Base-by-base conservation (phyloP, 2,113 vertebrate genomes). In the Hemibagrus wyckioides region DNA sequence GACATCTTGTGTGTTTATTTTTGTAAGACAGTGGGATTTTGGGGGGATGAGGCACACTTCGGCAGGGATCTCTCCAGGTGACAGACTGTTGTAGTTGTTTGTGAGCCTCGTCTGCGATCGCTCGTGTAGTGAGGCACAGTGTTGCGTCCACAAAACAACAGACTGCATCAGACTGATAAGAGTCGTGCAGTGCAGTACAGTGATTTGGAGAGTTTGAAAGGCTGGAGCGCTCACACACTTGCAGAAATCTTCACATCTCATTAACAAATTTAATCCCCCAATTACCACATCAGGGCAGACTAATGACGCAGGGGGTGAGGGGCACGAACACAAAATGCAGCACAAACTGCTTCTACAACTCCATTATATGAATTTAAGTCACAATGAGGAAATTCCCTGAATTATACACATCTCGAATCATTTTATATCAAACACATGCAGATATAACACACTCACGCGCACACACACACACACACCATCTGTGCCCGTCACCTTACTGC, bases 181-280 rank as follows among this genome's bases (percentile, higher is more conserved):
- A 41, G 36, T 10, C 4, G 48, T 33, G 48, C 10, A n/a, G 15
- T 21, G 73, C 13, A 25, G 67, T 52, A 9, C 44, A 52, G 44
- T 6, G 48, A 80, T 23, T 36, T 67, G 13, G 19, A 57, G 19
- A 56, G 5, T 28, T 13, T 80, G 19, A 13, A 56, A 59, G 33
- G 4, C 50, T 56, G n/a, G 33, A 54, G 17, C 21, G n/a, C 76
- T 81, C 50, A 56, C 89, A 88, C 81, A 57, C 83, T 88, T 86
- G 36, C 21, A 88, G 81, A 76, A 79, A 71, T 41, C 81, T 88
- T 88, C 86, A 87, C 90, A 89, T 90, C 91, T 93, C 91, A 94
- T 94, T 94, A 95, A 91, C 92, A 92, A 93, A 90, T 93, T 91
- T 88, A 93, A 94, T 93, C 93, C 87, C 75, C 80, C 90, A 94